phyloP scores from a whole-genome alignment of 2,888 invertebrate genomes.

The Hoplodrina ambigua region DNA sequence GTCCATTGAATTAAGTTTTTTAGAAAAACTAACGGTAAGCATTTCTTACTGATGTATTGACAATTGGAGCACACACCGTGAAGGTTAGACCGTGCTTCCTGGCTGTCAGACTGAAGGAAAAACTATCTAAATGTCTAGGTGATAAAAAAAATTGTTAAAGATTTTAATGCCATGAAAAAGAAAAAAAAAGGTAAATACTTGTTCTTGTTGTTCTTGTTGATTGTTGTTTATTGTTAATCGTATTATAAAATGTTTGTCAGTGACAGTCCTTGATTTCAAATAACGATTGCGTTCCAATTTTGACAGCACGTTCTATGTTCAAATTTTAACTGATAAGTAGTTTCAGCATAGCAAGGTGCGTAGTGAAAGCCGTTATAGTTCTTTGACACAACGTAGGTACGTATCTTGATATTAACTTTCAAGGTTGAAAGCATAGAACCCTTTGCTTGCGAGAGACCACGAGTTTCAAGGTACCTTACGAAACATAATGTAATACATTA shows the following conservation, averaged over 20 bases:
- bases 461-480: slow-evolving; percentile 21
- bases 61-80: slow-evolving; percentile 61
- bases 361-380: neutral
- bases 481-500: slow-evolving; percentile 10
- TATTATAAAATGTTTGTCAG: neutral
- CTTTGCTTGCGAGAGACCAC: slow-evolving; percentile 3
- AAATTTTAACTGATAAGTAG: neutral
- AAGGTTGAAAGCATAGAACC: neutral
- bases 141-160: slow-evolving; percentile 21
- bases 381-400: neutral
- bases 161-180: neutral
- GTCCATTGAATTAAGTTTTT: slow-evolving; percentile 47
- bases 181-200: neutral
- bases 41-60: slow-evolving; percentile 52
- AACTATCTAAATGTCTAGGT: slow-evolving; percentile 35
- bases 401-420: slow-evolving; percentile 9
- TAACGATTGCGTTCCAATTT: neutral
- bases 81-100: slow-evolving; percentile 57
- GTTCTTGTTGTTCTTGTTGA: no score
- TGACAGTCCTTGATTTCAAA: slow-evolving; percentile 10
- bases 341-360: neutral
- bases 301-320: neutral
- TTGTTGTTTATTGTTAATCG: neutral
- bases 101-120: slow-evolving; percentile 37
- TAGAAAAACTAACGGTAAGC: slow-evolving; percentile 54